Conservation (phyloP, 2,113 vertebrate genomes). For the Bujurquina vittata region DNA sequence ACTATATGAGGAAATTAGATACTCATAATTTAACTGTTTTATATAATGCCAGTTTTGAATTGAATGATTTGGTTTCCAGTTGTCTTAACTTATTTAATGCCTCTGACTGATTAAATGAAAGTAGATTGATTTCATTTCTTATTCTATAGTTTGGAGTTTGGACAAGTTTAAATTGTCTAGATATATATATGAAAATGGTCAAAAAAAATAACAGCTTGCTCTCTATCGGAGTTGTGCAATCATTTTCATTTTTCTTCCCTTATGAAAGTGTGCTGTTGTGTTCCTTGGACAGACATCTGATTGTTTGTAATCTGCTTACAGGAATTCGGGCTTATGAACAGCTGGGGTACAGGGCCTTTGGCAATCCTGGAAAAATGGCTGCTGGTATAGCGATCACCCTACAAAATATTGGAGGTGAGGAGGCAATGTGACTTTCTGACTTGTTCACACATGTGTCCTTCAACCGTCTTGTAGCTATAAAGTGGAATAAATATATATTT, state of each 20-base stretch:
- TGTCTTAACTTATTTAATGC: not conserved
- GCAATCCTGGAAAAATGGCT: conserved; percentile 93
- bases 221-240: not conserved
- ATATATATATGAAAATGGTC: conserved; percentile 7
- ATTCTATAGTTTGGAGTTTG: not conserved
- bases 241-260: not conserved
- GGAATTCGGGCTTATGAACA: conserved; percentile 97
- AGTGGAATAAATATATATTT: not conserved
- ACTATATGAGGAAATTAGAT: not conserved
- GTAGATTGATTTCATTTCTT: not conserved
- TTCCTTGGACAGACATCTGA: not conserved
- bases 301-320: conserved; percentile 65
- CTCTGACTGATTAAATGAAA: not conserved
- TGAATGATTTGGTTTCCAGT: not conserved
- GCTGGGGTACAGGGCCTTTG: conserved; percentile 93
- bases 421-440: not conserved
- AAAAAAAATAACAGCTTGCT: not conserved
- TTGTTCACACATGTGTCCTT: not conserved
- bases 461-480: conserved; percentile 7
- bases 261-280: not conserved
- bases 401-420: conserved; percentile 95
- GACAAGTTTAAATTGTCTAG: not conserved
- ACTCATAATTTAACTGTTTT: not conserved
- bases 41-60: not conserved
- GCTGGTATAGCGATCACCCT: conserved; percentile 93